Conservation (phyloP, 2,113 vertebrate genomes). For the Heloderma charlesbogerti region DNA sequence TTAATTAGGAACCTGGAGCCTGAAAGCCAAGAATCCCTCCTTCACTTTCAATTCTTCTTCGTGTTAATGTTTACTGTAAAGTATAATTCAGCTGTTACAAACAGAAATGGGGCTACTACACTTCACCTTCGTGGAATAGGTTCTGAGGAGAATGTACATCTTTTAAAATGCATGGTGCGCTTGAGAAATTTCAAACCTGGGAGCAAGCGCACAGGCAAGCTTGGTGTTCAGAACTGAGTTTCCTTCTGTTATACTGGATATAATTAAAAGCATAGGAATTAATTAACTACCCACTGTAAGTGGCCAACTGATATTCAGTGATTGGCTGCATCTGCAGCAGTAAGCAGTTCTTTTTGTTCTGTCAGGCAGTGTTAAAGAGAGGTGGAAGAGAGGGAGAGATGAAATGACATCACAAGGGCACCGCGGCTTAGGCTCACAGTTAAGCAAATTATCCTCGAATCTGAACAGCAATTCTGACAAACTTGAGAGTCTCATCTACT, state of each 20-base stretch:
- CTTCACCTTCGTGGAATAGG: neutral
- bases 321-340: constrained; percentile 4
- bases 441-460: constrained; percentile 43
- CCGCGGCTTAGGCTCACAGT: neutral
- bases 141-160: constrained; percentile 44
- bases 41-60: constrained; percentile 14
- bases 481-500: constrained; percentile 52
- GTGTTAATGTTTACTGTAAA: constrained; percentile 45
- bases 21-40: constrained; percentile 17
- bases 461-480: constrained; percentile 24
- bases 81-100: constrained; percentile 14
- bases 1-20: constrained; percentile 14
- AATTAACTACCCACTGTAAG: constrained; percentile 21
- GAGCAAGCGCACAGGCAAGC: constrained; percentile 1
- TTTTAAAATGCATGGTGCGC: constrained; percentile 27
- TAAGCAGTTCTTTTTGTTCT: constrained; percentile 35
- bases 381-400: neutral
- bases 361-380: constrained; percentile 20
- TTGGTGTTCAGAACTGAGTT: constrained; percentile 24
- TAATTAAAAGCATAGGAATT: constrained; percentile 42
- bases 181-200: constrained; percentile 35
- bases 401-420: constrained; percentile 2
- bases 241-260: constrained; percentile 4
- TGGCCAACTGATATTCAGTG: constrained; percentile 7
- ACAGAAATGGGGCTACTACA: constrained; percentile 35